phyloP scores from a whole-genome alignment of 2,113 vertebrate genomes.

The Nycticorax nycticorax region DNA sequence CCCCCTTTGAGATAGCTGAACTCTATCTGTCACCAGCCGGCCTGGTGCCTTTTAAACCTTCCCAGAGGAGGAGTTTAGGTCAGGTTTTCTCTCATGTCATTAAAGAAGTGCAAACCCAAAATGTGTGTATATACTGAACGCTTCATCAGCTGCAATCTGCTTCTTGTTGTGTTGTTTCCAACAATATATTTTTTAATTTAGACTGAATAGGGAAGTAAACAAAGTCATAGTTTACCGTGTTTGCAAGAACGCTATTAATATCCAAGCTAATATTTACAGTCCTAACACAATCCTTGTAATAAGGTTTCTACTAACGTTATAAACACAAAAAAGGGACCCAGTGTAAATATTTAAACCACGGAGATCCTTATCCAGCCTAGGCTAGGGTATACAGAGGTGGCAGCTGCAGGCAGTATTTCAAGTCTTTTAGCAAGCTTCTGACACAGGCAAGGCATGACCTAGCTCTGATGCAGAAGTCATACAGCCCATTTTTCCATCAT shows the following conservation, averaged over 20 bases:
- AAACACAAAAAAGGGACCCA: neutral
- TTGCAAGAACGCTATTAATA: slow-evolving; percentile 34
- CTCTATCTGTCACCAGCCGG: too few relatives aligned
- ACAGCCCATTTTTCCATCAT: neutral
- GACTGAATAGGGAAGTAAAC: neutral
- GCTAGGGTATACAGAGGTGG: neutral
- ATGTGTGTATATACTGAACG: neutral
- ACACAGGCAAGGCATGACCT: neutral
- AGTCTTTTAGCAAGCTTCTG: neutral
- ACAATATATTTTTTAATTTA: slow-evolving; percentile 33
- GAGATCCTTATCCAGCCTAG: neutral
- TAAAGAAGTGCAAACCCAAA: neutral
- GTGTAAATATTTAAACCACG: slow-evolving; percentile 50
- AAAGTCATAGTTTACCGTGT: neutral
- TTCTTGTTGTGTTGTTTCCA: neutral
- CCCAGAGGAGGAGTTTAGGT: too few relatives aligned
- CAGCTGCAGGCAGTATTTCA: neutral
- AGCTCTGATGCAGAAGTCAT: neutral
- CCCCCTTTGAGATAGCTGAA: too few relatives aligned
- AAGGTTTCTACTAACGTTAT: neutral
- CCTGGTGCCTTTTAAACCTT: too few relatives aligned
- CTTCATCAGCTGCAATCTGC: neutral
- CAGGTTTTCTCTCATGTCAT: neutral
- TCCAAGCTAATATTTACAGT: slow-evolving; percentile 49
- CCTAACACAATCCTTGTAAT: neutral